phyloP scores from a whole-genome alignment of 1,140 invertebrate species.

The Drosophila prosaltans region DNA sequence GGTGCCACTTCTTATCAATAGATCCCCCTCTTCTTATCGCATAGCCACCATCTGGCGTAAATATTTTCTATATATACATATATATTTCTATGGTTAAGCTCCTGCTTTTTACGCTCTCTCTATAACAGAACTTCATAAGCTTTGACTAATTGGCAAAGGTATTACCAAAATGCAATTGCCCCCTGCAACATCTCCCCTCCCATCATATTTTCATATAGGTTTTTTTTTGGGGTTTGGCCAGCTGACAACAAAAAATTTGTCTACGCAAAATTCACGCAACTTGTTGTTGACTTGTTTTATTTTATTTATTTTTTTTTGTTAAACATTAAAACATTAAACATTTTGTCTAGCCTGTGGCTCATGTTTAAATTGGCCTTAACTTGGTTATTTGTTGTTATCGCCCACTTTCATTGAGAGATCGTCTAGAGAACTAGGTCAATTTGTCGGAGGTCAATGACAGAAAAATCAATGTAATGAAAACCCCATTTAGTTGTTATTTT shows the following conservation, averaged over 20 bases:
- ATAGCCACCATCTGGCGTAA: conserved; percentile 68
- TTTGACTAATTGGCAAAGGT: conserved; percentile 76
- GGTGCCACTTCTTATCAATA: conserved; percentile 2
- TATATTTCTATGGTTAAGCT: conserved; percentile 42
- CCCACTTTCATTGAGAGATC: conserved; percentile 12
- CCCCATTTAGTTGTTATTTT: too few relatives aligned
- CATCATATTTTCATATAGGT: neutral
- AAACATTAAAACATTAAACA: conserved; percentile 69
- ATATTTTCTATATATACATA: conserved; percentile 30
- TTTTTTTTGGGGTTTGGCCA: conserved; percentile 8
- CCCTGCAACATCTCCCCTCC: conserved; percentile 21
- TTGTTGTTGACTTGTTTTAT: conserved; percentile 22
- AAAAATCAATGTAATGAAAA: neutral
- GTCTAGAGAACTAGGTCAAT: conserved; percentile 1
- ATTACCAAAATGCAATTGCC: conserved; percentile 55
- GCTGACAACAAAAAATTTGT: conserved; percentile 9
- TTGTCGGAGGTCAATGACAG: conserved; percentile 35
- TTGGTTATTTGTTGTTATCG: conserved; percentile 16
- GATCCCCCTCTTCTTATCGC: conserved; percentile 55
- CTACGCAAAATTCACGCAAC: conserved; percentile 63
- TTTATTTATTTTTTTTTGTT: conserved; percentile 31
- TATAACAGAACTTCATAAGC: conserved; percentile 47
- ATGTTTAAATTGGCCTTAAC: conserved; percentile 68
- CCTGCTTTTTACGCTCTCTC: conserved; percentile 43
- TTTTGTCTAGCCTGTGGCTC: conserved; percentile 63